Evolutionary conservation across 1,140 invertebrate genomes (phyloP).

Genomic region (Panagrolaimus sp.): DNA sequence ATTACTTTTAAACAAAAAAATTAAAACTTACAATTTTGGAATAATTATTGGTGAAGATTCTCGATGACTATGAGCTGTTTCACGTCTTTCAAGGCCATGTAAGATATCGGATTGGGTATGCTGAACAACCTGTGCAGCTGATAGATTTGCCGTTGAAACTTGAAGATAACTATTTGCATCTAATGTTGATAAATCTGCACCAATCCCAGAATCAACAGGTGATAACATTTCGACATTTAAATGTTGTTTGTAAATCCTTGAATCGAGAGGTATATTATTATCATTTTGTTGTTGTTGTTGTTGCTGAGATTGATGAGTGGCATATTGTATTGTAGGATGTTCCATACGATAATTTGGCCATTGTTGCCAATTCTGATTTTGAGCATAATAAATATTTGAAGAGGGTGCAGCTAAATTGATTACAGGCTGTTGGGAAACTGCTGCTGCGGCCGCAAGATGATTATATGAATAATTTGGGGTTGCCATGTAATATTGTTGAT

Average conservation of each 20-base stretch:
- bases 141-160: slow-evolving; percentile 14
- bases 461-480: no score
- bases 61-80: slow-evolving; percentile 59
- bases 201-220: slow-evolving; percentile 54
- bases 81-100: slow-evolving; percentile 51
- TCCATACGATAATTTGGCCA: background rate
- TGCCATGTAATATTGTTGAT: no score
- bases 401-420: slow-evolving; percentile 30
- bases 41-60: slow-evolving; percentile 68
- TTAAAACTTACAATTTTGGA: slow-evolving; percentile 89
- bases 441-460: background rate
- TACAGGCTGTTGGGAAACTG: slow-evolving; percentile 19
- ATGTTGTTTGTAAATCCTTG: background rate
- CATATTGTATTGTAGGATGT: slow-evolving; percentile 9
- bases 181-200: slow-evolving; percentile 47
- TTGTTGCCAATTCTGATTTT: background rate
- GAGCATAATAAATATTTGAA: background rate
- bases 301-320: slow-evolving; percentile 19
- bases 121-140: slow-evolving; percentile 62
- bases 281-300: slow-evolving; percentile 25
- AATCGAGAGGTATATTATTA: slow-evolving; percentile 1
- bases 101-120: slow-evolving; percentile 59
- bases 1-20: no score
- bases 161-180: slow-evolving; percentile 25
- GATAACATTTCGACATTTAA: slow-evolving; percentile 42